Percentiles rank a stretch among this genome's conserved stretches.
These are phyloP conservation scores for Fulica atra DNA, from an alignment of 2,113 vertebrate genomes.

Conservation along the genomic window DNA sequence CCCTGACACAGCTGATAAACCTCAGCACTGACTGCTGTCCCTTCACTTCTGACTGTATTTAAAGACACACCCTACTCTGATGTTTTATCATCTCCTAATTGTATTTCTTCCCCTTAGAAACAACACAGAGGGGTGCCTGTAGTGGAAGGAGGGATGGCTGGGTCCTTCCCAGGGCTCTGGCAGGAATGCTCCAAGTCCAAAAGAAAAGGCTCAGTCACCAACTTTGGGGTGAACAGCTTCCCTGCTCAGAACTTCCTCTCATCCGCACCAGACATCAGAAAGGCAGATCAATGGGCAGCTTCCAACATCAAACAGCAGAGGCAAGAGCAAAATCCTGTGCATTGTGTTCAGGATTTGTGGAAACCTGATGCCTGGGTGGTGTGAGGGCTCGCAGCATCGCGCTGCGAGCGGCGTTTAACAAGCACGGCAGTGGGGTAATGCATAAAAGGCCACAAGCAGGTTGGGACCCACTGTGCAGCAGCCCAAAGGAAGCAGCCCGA, in stretches of 20 bases:
- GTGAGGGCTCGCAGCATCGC: rapidly evolving
- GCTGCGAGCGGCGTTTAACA: neutral
- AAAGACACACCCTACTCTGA: neutral
- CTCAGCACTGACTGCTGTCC: neutral
- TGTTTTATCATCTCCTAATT: neutral
- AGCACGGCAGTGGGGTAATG: neutral
- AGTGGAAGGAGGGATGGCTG: neutral
- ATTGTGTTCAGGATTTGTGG: neutral
- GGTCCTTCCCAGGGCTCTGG: neutral
- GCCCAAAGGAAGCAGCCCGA: neutral
- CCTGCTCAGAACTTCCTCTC: neutral
- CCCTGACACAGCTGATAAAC: neutral
- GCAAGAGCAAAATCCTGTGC: neutral
- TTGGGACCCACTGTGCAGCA: neutral
- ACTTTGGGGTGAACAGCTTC: neutral
- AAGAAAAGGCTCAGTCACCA: neutral
- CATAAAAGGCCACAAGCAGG: neutral
- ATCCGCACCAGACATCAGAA: neutral
- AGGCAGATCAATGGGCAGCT: neutral
- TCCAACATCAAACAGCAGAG: neutral
- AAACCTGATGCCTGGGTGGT: neutral
- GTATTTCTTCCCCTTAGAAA: neutral
- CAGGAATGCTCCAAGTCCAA: neutral
- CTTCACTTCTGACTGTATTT: neutral
- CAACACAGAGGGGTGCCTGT: neutral